phyloP scores from a whole-genome alignment of 2,113 vertebrate genomes.

The Lathamus discolor region DNA sequence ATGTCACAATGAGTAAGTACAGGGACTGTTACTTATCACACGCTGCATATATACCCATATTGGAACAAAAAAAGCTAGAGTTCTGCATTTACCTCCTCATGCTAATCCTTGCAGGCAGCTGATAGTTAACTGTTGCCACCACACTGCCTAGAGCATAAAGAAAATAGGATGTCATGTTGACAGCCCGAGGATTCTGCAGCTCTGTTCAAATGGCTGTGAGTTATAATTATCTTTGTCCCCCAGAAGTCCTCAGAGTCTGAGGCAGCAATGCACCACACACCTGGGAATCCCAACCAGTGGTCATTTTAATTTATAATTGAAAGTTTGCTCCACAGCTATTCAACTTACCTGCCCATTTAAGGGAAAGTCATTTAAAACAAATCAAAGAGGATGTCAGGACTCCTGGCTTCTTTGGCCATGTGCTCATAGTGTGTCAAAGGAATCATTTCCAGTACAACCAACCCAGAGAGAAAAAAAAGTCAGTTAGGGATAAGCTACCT shows the following conservation, averaged over 20 bases:
- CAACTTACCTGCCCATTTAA: not conserved
- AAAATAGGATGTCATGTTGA: not conserved
- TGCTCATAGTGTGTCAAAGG: not conserved
- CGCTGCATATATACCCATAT: rapidly evolving
- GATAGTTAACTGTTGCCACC: not conserved
- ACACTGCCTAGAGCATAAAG: not conserved
- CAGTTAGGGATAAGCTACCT: not conserved
- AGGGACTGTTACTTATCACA: not conserved
- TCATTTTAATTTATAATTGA: not conserved
- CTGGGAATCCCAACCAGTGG: not conserved
- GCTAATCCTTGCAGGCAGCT: not conserved
- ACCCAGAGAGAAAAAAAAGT: not conserved
- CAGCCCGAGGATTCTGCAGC: not conserved
- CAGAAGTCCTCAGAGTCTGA: not conserved
- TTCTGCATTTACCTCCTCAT: not conserved
- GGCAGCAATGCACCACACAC: not conserved
- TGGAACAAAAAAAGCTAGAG: not conserved
- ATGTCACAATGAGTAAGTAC: not conserved
- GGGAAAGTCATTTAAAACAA: not conserved
- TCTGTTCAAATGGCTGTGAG: not conserved
- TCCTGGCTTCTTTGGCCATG: not conserved
- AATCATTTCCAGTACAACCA: not conserved
- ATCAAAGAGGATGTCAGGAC: not conserved
- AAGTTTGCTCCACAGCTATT: not conserved
- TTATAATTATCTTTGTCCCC: not conserved